A percentile compares a stretch with the other conserved stretches of the same genome.
Evolutionary conservation across 1,140 invertebrate genomes (phyloP).

Genomic region (Lamellibrachia luymesi): DNA sequence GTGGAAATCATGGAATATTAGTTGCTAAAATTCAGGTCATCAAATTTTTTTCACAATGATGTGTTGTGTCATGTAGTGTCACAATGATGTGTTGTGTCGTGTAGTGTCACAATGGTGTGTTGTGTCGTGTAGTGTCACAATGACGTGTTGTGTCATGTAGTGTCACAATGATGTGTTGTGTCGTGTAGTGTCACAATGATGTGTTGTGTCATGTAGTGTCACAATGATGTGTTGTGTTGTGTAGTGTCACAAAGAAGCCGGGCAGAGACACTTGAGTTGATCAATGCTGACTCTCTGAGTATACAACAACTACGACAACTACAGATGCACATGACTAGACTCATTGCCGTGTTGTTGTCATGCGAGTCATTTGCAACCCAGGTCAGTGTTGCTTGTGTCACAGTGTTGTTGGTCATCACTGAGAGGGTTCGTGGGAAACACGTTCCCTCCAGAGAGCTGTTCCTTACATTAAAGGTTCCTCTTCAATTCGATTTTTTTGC

Average conservation of each 20-base stretch:
- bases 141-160: too few relatives aligned
- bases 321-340: constrained; percentile 74
- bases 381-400: constrained; percentile 37
- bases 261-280: constrained; percentile 58
- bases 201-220: neutral
- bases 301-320: constrained; percentile 77
- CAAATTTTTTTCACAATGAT: neutral
- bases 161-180: too few relatives aligned
- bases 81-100: too few relatives aligned
- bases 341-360: constrained; percentile 69
- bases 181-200: too few relatives aligned
- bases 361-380: constrained; percentile 69
- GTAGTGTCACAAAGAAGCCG: constrained; percentile 9
- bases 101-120: too few relatives aligned
- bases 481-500: too few relatives aligned
- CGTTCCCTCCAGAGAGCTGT: too few relatives aligned
- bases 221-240: neutral
- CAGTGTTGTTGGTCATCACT: neutral
- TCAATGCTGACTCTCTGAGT: constrained; percentile 67
- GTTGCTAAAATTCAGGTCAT: neutral
- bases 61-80: neutral
- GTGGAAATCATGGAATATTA: neutral
- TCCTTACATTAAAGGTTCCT: too few relatives aligned
- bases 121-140: too few relatives aligned
- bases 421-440: neutral